phyloP scores from a whole-genome alignment of 2,888 invertebrate species.

The Parnassius mnemosyne region DNA sequence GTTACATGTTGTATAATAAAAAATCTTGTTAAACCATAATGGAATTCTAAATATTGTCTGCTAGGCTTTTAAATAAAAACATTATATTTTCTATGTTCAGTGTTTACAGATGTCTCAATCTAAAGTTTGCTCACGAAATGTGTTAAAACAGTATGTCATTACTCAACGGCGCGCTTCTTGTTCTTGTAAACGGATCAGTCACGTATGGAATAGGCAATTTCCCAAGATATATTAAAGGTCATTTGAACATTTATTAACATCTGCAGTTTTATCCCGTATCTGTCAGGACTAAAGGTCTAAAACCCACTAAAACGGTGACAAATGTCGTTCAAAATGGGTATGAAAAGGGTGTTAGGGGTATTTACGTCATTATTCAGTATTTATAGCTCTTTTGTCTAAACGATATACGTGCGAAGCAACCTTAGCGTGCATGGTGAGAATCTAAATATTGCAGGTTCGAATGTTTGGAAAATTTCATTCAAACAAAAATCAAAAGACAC shows the following conservation, averaged over 20 bases:
- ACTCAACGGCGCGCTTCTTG: slow-evolving; percentile 8
- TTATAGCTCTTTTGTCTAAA: too few relatives aligned
- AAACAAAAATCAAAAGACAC: too few relatives aligned
- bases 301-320: too few relatives aligned
- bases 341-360: background rate
- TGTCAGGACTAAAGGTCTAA: background rate
- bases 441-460: too few relatives aligned
- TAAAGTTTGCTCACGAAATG: slow-evolving; percentile 20
- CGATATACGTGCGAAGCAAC: too few relatives aligned
- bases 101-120: slow-evolving; percentile 11
- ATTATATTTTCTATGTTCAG: slow-evolving; percentile 10
- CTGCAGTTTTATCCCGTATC: background rate
- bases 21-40: background rate
- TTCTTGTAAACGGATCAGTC: slow-evolving; percentile 15
- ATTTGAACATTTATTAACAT: slow-evolving; percentile 13
- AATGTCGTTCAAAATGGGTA: background rate
- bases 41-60: background rate
- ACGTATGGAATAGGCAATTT: slow-evolving; percentile 24
- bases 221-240: slow-evolving; percentile 21
- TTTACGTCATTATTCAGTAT: too few relatives aligned
- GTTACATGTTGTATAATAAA: too few relatives aligned
- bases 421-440: too few relatives aligned
- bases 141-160: slow-evolving; percentile 19
- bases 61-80: slow-evolving; percentile 3
- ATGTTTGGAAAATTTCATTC: too few relatives aligned